Percentiles rank a stretch among this genome's conserved stretches.
These are phyloP conservation scores for Denticeps clupeoides DNA, from an alignment of 2,797 vertebrate species.

Conservation along the genomic window DNA sequence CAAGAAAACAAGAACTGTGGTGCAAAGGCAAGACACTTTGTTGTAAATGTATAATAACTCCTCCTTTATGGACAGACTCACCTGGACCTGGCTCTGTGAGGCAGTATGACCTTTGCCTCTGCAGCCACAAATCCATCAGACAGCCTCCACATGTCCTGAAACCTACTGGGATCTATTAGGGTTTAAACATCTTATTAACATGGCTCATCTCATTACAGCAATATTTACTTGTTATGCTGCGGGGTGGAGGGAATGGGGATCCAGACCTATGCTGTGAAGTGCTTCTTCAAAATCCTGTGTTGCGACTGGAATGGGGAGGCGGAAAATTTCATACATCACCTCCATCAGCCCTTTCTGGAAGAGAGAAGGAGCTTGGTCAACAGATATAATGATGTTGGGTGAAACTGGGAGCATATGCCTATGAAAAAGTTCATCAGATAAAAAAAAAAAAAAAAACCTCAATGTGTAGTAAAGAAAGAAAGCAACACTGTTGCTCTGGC, in stretches of 20 bases:
- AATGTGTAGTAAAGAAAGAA: too few species aligned
- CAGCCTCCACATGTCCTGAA: constrained; percentile 75
- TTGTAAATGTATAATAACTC: too few species aligned
- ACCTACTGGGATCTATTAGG: constrained; percentile 64
- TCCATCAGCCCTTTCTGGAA: constrained; percentile 67
- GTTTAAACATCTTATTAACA: background rate
- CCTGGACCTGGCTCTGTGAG: constrained; percentile 74
- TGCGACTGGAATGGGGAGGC: constrained; percentile 68
- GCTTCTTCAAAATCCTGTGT: constrained; percentile 75
- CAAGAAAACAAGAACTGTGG: background rate
- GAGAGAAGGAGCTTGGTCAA: background rate
- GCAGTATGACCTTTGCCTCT: constrained; percentile 73
- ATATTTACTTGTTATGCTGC: too few species aligned
- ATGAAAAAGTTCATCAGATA: too few species aligned
- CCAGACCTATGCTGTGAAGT: constrained; percentile 70
- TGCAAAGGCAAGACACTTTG: background rate
- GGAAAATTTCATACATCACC: constrained; percentile 76
- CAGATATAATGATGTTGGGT: too few species aligned
- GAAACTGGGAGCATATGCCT: too few species aligned
- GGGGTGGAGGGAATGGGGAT: background rate
- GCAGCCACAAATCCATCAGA: constrained; percentile 77
- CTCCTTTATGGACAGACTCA: constrained; percentile 22
- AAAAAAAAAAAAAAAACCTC: too few species aligned
- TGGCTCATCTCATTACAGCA: too few species aligned
- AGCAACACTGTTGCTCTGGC: background rate